Conservation (phyloP, 2,888 invertebrate genomes). For the Brachyptera risi region DNA sequence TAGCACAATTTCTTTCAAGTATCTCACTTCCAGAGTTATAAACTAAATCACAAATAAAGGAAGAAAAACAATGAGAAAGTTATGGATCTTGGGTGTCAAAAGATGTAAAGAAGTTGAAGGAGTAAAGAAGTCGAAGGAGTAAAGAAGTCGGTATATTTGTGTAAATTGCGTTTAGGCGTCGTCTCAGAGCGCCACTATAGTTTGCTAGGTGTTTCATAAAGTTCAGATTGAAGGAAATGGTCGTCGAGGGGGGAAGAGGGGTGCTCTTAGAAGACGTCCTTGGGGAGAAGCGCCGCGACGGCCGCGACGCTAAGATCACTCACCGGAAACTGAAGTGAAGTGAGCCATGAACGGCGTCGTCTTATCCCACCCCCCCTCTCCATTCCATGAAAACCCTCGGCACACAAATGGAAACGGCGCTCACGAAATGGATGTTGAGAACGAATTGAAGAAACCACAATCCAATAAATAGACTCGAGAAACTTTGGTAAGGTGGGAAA, state of each 20-base stretch:
- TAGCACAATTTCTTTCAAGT: too few relatives aligned
- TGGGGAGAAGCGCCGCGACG: constrained; percentile 30
- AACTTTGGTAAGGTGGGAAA: too few relatives aligned
- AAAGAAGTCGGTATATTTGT: too few relatives aligned
- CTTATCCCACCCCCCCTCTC: too few relatives aligned
- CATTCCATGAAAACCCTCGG: too few relatives aligned
- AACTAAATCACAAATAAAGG: too few relatives aligned
- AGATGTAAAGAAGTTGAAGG: too few relatives aligned
- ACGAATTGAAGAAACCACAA: neutral
- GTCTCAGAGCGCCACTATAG: neutral
- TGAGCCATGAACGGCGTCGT: constrained; percentile 38
- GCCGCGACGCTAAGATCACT: constrained; percentile 35
- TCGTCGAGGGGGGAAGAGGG: neutral
- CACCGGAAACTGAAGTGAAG: constrained; percentile 40
- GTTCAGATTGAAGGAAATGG: constrained; percentile 3
- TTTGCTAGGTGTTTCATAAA: constrained; percentile 13
- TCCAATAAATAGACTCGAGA: neutral
- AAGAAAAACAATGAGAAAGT: too few relatives aligned
- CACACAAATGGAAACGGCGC: neutral
- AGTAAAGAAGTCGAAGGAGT: too few relatives aligned
- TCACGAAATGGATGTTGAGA: neutral
- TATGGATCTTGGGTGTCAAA: too few relatives aligned
- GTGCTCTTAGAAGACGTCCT: neutral
- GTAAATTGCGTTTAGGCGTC: too few relatives aligned
- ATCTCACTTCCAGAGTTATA: too few relatives aligned